These are phyloP conservation scores for Cataglyphis rosenhaueri DNA, from an alignment of 2,888 invertebrate genomes.

Conservation along the genomic window DNA sequence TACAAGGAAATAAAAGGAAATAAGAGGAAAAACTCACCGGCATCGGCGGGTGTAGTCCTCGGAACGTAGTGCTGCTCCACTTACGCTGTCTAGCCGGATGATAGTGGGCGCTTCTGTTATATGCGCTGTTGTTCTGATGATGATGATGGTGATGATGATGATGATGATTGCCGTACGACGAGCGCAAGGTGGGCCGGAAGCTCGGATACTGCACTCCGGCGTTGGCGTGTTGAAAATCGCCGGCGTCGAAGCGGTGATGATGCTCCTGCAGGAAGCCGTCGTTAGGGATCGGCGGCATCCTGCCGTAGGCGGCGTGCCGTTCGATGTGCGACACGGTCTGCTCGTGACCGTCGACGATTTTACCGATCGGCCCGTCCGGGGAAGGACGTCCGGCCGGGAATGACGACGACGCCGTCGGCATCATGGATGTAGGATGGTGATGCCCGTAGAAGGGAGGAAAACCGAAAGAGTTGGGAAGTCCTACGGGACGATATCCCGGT, in stretches of 20 bases:
- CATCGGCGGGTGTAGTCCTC: slow-evolving; percentile 76
- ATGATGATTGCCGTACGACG: slow-evolving; percentile 66
- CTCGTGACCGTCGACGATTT: slow-evolving; percentile 66
- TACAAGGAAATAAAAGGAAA: background rate
- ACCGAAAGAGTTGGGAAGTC: slow-evolving; percentile 70
- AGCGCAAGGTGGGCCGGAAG: slow-evolving; percentile 70
- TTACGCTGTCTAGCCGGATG: slow-evolving; percentile 75
- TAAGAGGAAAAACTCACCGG: slow-evolving; percentile 72
- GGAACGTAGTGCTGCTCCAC: slow-evolving; percentile 77
- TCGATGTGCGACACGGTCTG: slow-evolving; percentile 59
- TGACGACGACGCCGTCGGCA: slow-evolving; percentile 66
- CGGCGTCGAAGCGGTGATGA: slow-evolving; percentile 63
- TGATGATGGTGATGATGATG: background rate
- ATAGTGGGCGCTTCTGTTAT: slow-evolving; percentile 59
- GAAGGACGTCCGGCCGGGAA: slow-evolving; percentile 59
- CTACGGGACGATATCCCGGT: slow-evolving; percentile 53
- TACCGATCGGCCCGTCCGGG: slow-evolving; percentile 59
- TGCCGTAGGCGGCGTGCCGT: slow-evolving; percentile 57
- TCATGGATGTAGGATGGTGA: slow-evolving; percentile 45
- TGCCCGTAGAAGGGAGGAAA: slow-evolving; percentile 77
- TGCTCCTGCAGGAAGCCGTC: slow-evolving; percentile 67
- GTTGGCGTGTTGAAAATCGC: slow-evolving; percentile 67
- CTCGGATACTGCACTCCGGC: slow-evolving; percentile 66
- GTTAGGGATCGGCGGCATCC: slow-evolving; percentile 59
- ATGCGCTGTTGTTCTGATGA: slow-evolving; percentile 66